Evolutionary conservation across 2,888 invertebrate genomes (phyloP), one percentile per base, ranked within the genome.

Genomic region (Euspilapteryx auroguttella): DNA sequence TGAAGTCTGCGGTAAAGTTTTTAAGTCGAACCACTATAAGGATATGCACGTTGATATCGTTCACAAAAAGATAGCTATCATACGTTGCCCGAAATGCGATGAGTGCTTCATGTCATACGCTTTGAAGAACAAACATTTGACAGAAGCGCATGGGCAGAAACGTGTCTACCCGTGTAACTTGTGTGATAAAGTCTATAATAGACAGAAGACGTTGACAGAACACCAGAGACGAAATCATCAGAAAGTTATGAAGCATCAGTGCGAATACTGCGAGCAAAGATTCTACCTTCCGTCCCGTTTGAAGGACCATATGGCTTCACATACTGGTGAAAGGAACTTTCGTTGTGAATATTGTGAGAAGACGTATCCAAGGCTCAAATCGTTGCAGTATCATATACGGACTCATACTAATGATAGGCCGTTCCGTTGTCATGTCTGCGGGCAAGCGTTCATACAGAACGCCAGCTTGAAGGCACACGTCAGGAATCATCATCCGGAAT

Each of bases 401-500:
- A 80, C 78, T 1, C 82, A 81, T 37, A 79, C 79, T 0, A 81
- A 81, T 3, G 79, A 81, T 34, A 59, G 79, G 12, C 52, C 80
- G 4, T 80, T 78, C 30, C 46, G 79, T 1, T 82, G 83, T 35
- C 64, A 77, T 28, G 54, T 68, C 31, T 82, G 82, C 33, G 73
- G 63, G 1, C 76, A 78, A 24, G 78, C 79, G 0, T 82, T 82
- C 29, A 79, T 79, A 28, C 81, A 80, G 30, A 78, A 80, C 27
- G 71, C 79, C 0, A 80, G 81, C 35, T 39, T 82, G 23, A 82
- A 82, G 35, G 68, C 78, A 0, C 82, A 82, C 44, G 75, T 81
- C 27, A 81, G 79, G 29, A 76, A 65, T 5, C 79, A 80, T 34
- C 79, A 80, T 38, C 71, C 78, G 0, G 71, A 69, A 24, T 69